Evolutionary conservation across 2,797 vertebrate genomes (phyloP), one percentile per base, ranked within the genome.

Genomic region (Hephaestus fuliginosus): DNA sequence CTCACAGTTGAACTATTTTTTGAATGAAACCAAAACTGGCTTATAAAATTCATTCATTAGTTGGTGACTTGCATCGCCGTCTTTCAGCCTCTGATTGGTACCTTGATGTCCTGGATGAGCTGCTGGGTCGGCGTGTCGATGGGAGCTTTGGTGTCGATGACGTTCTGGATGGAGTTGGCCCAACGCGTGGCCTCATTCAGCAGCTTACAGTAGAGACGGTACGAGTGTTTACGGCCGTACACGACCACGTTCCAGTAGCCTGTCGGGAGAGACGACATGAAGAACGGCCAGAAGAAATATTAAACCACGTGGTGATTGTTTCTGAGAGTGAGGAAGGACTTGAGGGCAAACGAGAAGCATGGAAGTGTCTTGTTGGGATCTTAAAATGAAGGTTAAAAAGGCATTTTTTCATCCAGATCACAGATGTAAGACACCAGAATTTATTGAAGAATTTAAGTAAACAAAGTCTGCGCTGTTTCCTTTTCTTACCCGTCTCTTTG

Each of bases 41-140:
- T 22, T 52, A n/a, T 28, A 36, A 2, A 17, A 28, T 46, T 22
- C 14, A 8, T 8, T n/a, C 7, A 22, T 22, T 10, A 4, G n/a
- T 22, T 13, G 2, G 15, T 22, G 12, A 43, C 20, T 17, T 28
- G 17, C 3, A 1, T 28, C 3, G 12, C 18, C 28, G 25, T 48
- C 55, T 39, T 36, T 17, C 15, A 36, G 30, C 56, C 6, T 1
- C 43, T n/a, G 43, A 22, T n/a, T 30, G 4, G 9, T 83, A 99
- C 98, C 98, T 97, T 98, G 90, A 99, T 98, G 91, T 98, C 98
- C 76, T 97, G 98, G 91, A 99, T 96, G 60, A 99, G 97, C 69
- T 98, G 98, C 93, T 99, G 98, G 0, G 98, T 99, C 30, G 97
- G 98, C 15, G 98, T 99, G 83, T 99, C 98, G 0, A 99, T 97